Evolutionary conservation across 2,888 invertebrate species (phyloP), one percentile per base, ranked within the genome.

Genomic region (Lycaena phlaeas): DNA sequence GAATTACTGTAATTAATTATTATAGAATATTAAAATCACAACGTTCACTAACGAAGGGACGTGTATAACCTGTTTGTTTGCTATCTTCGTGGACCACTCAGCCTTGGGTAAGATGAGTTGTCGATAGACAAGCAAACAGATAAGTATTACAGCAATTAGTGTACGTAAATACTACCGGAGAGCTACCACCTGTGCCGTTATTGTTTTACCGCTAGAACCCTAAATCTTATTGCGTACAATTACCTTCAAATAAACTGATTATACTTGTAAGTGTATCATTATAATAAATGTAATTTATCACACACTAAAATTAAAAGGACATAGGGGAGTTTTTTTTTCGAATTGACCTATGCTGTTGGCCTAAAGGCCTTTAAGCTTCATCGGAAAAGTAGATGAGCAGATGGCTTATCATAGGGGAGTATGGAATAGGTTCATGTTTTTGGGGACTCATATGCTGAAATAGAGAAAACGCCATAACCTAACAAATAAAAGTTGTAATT

Each of bases 91-190:
- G 34, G 42, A 44, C 36, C 34, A 45, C 40, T 40, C 40, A 63
- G 60, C 63, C 68, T 64, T 61, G 64, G 56, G 47, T 50, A 51
- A 57, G 60, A 56, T 56, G 54, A 57, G 64, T 65, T 69, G 70
- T 51, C 51, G 53, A 53, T 54, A 46, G 50, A 36, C 57, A 47
- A 53, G 63, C 68, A 74, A 76, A 75, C 70, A 75, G 70, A 73
- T 74, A 75, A 70, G 61, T 56, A 22, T 6, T 22, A 22, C 22
- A 61, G 73, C 75, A 78, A 81, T 82, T 81, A 81, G 68, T 59
- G 51, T 62, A 64, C 59, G 69, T 62, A 78, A 78, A 81, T 68
- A 81, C 60, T 22, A 2, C 2, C 22, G 22, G 22, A 10, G 9
- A 15, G n/a, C 30, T 30, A 9, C 22, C 9, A 6, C 5, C 6